Percentiles rank a stretch among this genome's conserved stretches.
Evolutionary conservation across 2,113 vertebrate genomes (phyloP).

Genomic region (cattle (Bos taurus)): ARS-UCD2.0 NC_037348.1:44151001-44151500

Average conservation of each 20-base stretch:
- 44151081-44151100: neutral
- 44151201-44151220: neutral
- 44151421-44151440: neutral
- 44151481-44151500: constrained; percentile 31
- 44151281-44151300: neutral
- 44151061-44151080: neutral
- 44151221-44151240: neutral
- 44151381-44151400: neutral
- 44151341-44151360: neutral
- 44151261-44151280: constrained; percentile 15
- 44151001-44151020: neutral
- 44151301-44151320: neutral
- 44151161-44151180: neutral
- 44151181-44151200: neutral
- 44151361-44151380: neutral
- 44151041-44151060: neutral
- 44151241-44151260: constrained; percentile 48
- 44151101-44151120: neutral
- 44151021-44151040: neutral
- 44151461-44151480: neutral
- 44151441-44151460: neutral
- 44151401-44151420: neutral
- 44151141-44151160: neutral
- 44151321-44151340: constrained; percentile 4
- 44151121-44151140: neutral